A percentile compares a stretch with the other conserved stretches of the same genome.
Conservation (phyloP, 2,113 vertebrate species). For the Dissostichus mawsoni region DNA sequence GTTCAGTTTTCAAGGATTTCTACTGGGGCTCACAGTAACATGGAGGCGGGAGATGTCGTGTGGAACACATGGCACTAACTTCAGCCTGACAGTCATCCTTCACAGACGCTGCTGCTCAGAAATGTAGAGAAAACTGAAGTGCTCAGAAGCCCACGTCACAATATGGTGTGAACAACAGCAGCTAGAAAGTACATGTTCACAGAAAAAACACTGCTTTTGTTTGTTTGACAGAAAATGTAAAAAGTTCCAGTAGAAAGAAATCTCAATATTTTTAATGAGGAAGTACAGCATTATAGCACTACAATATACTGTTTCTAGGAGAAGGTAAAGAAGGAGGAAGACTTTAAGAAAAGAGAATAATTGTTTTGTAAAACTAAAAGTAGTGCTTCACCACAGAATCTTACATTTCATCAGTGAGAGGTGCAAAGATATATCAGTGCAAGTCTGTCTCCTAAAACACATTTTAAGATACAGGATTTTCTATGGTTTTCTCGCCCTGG, state of each 20-base stretch:
- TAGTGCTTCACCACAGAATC: not conserved
- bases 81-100: slow-evolving; percentile 42
- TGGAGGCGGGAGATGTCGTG: slow-evolving; percentile 53
- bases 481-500: not conserved
- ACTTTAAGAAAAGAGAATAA: slow-evolving; percentile 19
- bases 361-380: slow-evolving; percentile 17
- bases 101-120: slow-evolving; percentile 6
- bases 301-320: not conserved
- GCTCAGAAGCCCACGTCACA: slow-evolving; percentile 21
- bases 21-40: slow-evolving; percentile 37
- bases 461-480: slow-evolving; percentile 12
- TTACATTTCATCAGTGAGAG: not conserved
- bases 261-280: slow-evolving; percentile 33
- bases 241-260: slow-evolving; percentile 25
- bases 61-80: slow-evolving; percentile 28
- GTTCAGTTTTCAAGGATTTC: slow-evolving; percentile 30
- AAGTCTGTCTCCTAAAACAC: slow-evolving; percentile 9
- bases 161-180: slow-evolving; percentile 38
- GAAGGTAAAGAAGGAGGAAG: not conserved
- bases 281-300: not conserved
- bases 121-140: slow-evolving; percentile 28
- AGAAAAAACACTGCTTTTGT: slow-evolving; percentile 5
- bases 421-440: not conserved
- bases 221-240: slow-evolving; percentile 35
- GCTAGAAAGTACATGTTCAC: slow-evolving; percentile 19